Evolutionary conservation across 2,888 invertebrate species (phyloP).

Genomic region (Euplexia lucipara): DNA sequence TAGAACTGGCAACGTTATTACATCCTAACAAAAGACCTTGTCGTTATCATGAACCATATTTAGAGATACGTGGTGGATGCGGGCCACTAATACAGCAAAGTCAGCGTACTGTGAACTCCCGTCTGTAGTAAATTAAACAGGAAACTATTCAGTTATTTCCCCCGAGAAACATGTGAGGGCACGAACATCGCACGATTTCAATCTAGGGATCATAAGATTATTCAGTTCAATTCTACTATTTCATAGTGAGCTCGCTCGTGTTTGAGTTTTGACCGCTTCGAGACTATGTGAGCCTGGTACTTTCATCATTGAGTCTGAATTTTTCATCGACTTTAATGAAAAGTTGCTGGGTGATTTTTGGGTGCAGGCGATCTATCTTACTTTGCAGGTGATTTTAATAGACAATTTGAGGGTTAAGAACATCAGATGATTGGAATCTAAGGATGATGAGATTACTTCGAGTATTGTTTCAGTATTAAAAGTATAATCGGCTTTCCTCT

Average conservation of each 20-base stretch:
- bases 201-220: slow-evolving; percentile 65
- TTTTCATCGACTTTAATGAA: slow-evolving; percentile 29
- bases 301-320: slow-evolving; percentile 21
- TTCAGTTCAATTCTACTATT: slow-evolving; percentile 59
- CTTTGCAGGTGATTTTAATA: slow-evolving; percentile 1
- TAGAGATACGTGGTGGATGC: slow-evolving; percentile 53
- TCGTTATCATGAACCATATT: slow-evolving; percentile 58
- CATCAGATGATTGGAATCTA: neutral
- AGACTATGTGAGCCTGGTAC: slow-evolving; percentile 44
- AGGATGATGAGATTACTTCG: neutral
- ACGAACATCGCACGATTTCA: slow-evolving; percentile 63
- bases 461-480: too few relatives aligned
- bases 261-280: slow-evolving; percentile 51
- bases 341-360: slow-evolving; percentile 10
- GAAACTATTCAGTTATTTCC: slow-evolving; percentile 83
- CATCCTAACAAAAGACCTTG: slow-evolving; percentile 49
- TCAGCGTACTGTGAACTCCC: slow-evolving; percentile 63
- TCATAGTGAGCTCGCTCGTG: slow-evolving; percentile 42
- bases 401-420: slow-evolving; percentile 3
- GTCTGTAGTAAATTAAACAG: slow-evolving; percentile 79
- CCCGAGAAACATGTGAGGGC: slow-evolving; percentile 65
- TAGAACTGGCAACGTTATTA: slow-evolving; percentile 40
- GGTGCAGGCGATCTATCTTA: neutral
- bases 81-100: slow-evolving; percentile 64
- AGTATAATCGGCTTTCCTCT: too few relatives aligned